A percentile compares a stretch with the other conserved stretches of the same genome.
These are phyloP conservation scores for Tridacna crocea DNA, from an alignment of 2,888 invertebrate genomes.

Conservation along the genomic window DNA sequence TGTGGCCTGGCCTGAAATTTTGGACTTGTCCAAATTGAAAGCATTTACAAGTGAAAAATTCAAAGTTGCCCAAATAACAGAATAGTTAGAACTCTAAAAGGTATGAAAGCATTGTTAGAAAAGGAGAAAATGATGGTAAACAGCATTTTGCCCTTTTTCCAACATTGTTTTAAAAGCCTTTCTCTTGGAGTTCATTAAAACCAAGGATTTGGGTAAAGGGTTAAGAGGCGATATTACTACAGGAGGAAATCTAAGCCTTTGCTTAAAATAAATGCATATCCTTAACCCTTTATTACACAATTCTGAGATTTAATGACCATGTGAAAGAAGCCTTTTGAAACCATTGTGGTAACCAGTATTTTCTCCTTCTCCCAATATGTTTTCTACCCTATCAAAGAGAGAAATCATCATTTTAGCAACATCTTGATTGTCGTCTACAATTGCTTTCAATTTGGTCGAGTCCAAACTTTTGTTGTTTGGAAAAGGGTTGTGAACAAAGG, in stretches of 20 bases:
- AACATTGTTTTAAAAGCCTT: not conserved
- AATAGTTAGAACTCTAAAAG: not conserved
- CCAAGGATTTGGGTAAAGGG: not conserved
- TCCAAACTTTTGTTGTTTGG: not conserved
- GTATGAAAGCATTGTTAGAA: not conserved
- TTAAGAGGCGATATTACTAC: too few species aligned
- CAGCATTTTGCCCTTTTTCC: not conserved
- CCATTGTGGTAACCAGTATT: too few species aligned
- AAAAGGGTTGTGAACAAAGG: too few species aligned
- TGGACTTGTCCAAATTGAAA: not conserved
- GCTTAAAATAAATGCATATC: too few species aligned
- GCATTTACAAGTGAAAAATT: not conserved
- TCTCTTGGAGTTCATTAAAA: not conserved
- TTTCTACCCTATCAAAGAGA: too few species aligned
- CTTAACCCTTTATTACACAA: not conserved
- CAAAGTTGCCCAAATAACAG: not conserved
- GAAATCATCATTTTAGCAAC: too few species aligned
- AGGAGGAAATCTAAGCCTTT: too few species aligned
- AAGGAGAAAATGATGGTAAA: not conserved
- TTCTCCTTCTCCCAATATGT: too few species aligned
- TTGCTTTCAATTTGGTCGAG: too few species aligned
- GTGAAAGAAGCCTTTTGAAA: too few species aligned
- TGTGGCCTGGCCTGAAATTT: too few species aligned
- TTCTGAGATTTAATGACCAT: not conserved
- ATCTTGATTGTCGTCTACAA: too few species aligned